A percentile compares a stretch with the other conserved stretches of the same genome.
Conservation (phyloP, 2,113 vertebrate genomes). For the Centropus bengalensis region DNA sequence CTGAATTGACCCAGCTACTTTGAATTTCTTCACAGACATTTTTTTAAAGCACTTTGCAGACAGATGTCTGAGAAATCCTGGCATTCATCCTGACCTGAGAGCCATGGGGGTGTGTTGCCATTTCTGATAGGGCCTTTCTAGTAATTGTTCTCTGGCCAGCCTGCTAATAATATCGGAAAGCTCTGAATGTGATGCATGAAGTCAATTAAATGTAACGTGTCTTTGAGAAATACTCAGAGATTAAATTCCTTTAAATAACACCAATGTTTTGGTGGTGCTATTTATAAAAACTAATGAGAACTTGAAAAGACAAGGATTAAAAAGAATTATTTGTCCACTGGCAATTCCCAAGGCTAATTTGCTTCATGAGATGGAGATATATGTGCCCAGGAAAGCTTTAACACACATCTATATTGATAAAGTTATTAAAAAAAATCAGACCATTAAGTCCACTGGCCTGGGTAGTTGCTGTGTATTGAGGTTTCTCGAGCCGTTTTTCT, state of each 20-base stretch:
- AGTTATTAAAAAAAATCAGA: conserved; percentile 14
- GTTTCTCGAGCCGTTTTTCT: background rate
- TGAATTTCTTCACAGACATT: no score
- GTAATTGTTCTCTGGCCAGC: background rate
- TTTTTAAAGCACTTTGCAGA: background rate
- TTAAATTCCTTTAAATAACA: conserved; percentile 34
- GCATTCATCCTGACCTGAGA: background rate
- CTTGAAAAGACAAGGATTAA: conserved; percentile 38
- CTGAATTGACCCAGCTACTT: background rate
- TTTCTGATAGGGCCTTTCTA: background rate
- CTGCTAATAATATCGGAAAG: background rate
- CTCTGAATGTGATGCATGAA: background rate
- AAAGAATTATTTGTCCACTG: conserved; percentile 51
- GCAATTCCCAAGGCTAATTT: conserved; percentile 41
- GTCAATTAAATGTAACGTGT: background rate
- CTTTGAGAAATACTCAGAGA: conserved; percentile 6
- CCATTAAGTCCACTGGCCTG: background rate
- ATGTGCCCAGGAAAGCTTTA: conserved; percentile 4
- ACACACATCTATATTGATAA: conserved; percentile 5
- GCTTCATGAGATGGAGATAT: conserved; percentile 11
- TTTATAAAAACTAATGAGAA: conserved; percentile 48
- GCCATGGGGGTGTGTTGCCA: background rate
- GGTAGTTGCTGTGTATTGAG: background rate
- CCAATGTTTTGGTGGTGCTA: conserved; percentile 1
- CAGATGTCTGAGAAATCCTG: background rate